Percentiles rank a stretch among this genome's conserved stretches.
Conservation (phyloP, 2,888 invertebrate genomes). For the Trachelus troglodyta region DNA sequence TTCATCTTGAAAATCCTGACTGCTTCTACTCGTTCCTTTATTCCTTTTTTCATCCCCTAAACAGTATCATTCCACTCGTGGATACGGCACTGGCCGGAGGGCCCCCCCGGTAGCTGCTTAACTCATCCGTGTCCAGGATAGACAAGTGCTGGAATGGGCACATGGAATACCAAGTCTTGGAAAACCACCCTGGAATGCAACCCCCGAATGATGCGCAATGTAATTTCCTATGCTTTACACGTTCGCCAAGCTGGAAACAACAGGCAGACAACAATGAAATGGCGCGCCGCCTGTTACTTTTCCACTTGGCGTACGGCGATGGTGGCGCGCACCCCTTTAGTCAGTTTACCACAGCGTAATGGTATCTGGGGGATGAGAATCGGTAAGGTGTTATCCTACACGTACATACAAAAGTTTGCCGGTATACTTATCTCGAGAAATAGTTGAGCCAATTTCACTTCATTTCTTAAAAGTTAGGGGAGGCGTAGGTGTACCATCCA, state of each 20-base stretch:
- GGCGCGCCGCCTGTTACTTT: background rate
- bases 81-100: background rate
- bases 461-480: background rate
- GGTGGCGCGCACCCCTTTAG: background rate
- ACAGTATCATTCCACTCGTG: background rate
- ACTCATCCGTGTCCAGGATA: background rate
- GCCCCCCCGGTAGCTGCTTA: background rate
- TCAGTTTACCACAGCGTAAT: background rate
- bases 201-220: slow-evolving; percentile 18
- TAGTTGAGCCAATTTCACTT: background rate
- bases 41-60: background rate
- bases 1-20: background rate
- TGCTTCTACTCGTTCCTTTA: background rate
- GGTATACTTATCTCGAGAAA: background rate
- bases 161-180: background rate
- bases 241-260: slow-evolving; percentile 3
- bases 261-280: slow-evolving; percentile 2
- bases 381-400: background rate
- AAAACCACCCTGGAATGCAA: background rate
- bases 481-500: background rate
- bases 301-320: background rate
- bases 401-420: background rate
- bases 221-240: slow-evolving; percentile 22
- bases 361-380: background rate
- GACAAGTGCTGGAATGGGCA: background rate